Evolutionary conservation across 2,113 vertebrate genomes (phyloP).

Genomic region (Pelecanoides urinatrix): DNA sequence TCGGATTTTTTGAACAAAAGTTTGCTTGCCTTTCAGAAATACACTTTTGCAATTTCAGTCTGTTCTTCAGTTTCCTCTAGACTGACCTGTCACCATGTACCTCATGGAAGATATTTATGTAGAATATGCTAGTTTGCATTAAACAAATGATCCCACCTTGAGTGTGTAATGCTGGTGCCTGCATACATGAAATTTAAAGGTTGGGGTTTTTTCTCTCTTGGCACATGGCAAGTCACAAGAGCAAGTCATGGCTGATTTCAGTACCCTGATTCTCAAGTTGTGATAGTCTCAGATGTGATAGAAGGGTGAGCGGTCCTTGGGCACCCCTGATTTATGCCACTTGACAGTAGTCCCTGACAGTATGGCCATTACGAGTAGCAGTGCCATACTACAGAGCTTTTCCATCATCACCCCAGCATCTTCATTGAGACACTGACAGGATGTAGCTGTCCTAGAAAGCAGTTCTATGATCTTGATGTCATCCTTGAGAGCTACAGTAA

Average conservation of each 20-base stretch:
- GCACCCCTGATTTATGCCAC: no score
- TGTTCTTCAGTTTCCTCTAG: background rate
- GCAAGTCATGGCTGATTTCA: background rate
- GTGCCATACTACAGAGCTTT: background rate
- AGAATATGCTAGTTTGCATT: background rate
- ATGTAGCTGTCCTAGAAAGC: background rate
- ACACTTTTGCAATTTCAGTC: background rate
- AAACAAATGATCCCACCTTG: background rate
- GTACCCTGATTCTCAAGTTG: background rate
- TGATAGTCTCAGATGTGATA: background rate
- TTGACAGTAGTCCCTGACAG: background rate
- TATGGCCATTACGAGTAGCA: fast-evolving
- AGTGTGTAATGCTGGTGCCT: background rate
- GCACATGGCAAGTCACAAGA: background rate
- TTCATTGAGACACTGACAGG: background rate
- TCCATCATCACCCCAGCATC: fast-evolving
- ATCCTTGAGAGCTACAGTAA: background rate
- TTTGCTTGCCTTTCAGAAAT: background rate
- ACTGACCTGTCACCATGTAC: background rate
- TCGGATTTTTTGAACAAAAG: background rate
- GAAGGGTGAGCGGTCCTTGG: background rate
- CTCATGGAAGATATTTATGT: background rate
- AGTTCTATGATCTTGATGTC: background rate
- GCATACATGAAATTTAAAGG: background rate
- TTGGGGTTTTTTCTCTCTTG: background rate